Percentiles rank a stretch among this genome's conserved stretches.
Evolutionary conservation across 2,113 vertebrate genomes (phyloP).

Genomic region (Macrotis lagotis): DNA sequence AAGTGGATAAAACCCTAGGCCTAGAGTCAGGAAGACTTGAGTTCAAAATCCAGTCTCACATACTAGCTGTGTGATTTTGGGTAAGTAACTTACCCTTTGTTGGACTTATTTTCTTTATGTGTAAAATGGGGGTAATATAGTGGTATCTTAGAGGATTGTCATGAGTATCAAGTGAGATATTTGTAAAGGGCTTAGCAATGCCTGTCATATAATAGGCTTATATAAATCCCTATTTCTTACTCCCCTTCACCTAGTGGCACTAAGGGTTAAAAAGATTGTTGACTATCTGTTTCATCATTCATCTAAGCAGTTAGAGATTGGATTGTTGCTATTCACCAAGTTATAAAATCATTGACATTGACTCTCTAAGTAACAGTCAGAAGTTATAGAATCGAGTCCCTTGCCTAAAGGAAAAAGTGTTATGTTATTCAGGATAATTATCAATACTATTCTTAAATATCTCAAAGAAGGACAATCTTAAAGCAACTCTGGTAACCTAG

Average conservation of each 20-base stretch:
- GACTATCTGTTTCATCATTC: background rate
- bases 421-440: constrained; percentile 14
- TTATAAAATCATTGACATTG: background rate
- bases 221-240: background rate
- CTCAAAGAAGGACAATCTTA: constrained; percentile 25
- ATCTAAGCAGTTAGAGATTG: background rate
- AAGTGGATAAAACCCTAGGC: too few relatives aligned
- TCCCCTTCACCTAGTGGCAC: background rate
- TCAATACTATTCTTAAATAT: constrained; percentile 55
- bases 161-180: background rate
- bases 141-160: background rate
- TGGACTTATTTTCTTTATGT: too few relatives aligned
- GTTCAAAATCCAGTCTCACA: too few relatives aligned
- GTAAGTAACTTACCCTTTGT: too few relatives aligned
- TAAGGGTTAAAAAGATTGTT: background rate
- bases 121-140: too few relatives aligned
- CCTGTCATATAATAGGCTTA: background rate
- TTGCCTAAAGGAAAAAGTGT: constrained; percentile 32
- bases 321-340: background rate
- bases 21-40: too few relatives aligned
- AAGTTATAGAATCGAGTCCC: constrained; percentile 31
- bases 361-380: constrained; percentile 42
- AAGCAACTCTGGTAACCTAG: constrained; percentile 15
- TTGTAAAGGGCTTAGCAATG: background rate
- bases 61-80: too few relatives aligned